Evolutionary conservation across 2,888 invertebrate genomes (phyloP).

Genomic region (Cacoxenus indagator): DNA sequence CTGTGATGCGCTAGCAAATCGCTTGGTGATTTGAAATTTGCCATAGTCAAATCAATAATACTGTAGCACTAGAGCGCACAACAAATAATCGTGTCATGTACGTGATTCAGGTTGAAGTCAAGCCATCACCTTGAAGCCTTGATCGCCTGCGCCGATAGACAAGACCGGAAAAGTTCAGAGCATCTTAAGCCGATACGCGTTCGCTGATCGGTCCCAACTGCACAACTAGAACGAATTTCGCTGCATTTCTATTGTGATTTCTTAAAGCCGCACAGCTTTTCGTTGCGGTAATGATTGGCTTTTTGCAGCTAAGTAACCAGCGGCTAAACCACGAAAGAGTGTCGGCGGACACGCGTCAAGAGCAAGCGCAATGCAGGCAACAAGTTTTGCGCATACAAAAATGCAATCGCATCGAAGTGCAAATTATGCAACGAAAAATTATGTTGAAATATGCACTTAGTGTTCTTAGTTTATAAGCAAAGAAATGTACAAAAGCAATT

Average conservation of each 20-base stretch:
- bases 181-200: background rate
- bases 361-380: conserved; percentile 58
- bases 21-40: conserved; percentile 40
- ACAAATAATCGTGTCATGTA: conserved; percentile 58
- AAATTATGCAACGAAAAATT: conserved; percentile 59
- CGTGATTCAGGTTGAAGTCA: conserved; percentile 48
- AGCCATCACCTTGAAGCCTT: no score
- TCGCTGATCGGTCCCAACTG: background rate
- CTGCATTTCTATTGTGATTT: conserved; percentile 56
- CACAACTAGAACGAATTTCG: conserved; percentile 56
- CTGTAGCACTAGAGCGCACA: conserved; percentile 29
- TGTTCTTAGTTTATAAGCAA: no score
- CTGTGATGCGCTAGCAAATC: background rate
- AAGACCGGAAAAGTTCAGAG: background rate
- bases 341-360: conserved; percentile 69
- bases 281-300: background rate
- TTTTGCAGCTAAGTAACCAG: conserved; percentile 40
- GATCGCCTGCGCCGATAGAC: background rate
- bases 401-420: conserved; percentile 69
- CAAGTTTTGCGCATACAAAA: conserved; percentile 30
- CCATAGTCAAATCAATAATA: conserved; percentile 61
- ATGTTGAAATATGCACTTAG: background rate
- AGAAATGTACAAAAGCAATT: no score
- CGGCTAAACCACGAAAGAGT: conserved; percentile 66
- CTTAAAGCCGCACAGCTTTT: background rate